phyloP scores from a whole-genome alignment of 2,113 vertebrate genomes.

The Ciconia boyciana region DNA sequence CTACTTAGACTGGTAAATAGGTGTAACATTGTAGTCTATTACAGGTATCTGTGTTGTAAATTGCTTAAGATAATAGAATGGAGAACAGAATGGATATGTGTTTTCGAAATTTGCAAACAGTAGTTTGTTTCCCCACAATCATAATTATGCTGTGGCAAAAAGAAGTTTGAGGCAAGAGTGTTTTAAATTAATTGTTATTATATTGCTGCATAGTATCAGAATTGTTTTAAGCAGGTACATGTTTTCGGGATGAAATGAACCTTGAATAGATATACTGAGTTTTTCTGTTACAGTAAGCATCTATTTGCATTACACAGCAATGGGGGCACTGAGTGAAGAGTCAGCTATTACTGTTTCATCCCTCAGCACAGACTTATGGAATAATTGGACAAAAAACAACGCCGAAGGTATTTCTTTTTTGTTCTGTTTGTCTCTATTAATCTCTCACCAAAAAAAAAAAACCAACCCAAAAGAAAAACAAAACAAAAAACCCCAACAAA shows the following conservation, averaged over 20 bases:
- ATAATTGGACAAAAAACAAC: slow-evolving; percentile 65
- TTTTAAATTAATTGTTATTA: background rate
- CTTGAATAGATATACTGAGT: slow-evolving; percentile 1
- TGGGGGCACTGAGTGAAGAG: slow-evolving; percentile 61
- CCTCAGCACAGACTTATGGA: slow-evolving; percentile 19
- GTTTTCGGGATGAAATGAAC: background rate
- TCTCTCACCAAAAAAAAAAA: background rate
- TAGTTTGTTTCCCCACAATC: background rate
- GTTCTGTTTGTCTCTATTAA: slow-evolving; percentile 6
- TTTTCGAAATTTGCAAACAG: background rate
- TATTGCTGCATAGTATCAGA: background rate
- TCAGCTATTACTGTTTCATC: background rate
- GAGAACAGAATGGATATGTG: background rate
- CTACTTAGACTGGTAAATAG: background rate
- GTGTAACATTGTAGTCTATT: background rate
- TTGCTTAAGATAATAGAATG: background rate
- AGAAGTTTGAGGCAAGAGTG: background rate
- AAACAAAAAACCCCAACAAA: background rate
- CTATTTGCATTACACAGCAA: slow-evolving; percentile 60
- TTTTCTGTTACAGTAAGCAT: slow-evolving; percentile 52
- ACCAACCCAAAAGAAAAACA: too few species aligned
- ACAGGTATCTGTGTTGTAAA: background rate
- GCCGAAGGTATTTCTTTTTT: slow-evolving; percentile 67
- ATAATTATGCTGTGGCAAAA: background rate
- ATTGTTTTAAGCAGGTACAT: background rate